Evolutionary conservation across 2,888 invertebrate species (phyloP), one percentile per base, ranked within the genome.

Genomic region (Tanypteryx hageni): DNA sequence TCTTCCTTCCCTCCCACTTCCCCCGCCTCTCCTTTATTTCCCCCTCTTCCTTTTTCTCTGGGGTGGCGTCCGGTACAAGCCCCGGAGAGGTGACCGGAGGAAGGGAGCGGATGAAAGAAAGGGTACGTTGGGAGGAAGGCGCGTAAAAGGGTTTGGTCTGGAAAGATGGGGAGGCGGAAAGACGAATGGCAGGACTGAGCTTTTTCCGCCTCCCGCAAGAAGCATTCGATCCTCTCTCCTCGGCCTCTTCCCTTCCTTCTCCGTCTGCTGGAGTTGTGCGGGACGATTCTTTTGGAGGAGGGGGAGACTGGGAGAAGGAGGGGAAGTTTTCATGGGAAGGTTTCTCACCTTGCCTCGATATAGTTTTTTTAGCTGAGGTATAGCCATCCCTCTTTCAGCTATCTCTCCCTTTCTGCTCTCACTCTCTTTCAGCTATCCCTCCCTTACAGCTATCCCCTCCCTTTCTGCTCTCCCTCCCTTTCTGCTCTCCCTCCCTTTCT

Each of bases 141-240:
- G 27, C 59, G 27, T 59, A 22, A 86, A 86, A 86, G 85, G 85
- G 85, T 86, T 86, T 7, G n/a, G 22, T 61, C 13, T 18, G 61
- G 61, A 18, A 44, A 61, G 61, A 61, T 61, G 76, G 22, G n/a
- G 61, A 16, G 82, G 83, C 83, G 56, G 57, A 57, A 89, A 89
- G 89, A 89, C 89, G 89, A 56, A 89, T 89, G n/a, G 89, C 1
- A 31, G 64, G 89, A 44, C 44, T 89, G 64, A 56, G 89, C 89
- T 64, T 64, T 89, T 89, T 89, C 64, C 59, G 56, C 86, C 59
- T 59, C 86, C 89, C 89, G 64, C 31, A 89, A 89, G 44, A 89
- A 64, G 89, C 68, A 89, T 89, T 89, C 64, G 86, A 13, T 58
- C 22, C 86, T 56, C n/a, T 76, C 76, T 76, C 22, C 18, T 76